A percentile compares a stretch with the other conserved stretches of the same genome.
phyloP scores from a whole-genome alignment of 2,113 vertebrate genomes.

The Natator depressus region DNA sequence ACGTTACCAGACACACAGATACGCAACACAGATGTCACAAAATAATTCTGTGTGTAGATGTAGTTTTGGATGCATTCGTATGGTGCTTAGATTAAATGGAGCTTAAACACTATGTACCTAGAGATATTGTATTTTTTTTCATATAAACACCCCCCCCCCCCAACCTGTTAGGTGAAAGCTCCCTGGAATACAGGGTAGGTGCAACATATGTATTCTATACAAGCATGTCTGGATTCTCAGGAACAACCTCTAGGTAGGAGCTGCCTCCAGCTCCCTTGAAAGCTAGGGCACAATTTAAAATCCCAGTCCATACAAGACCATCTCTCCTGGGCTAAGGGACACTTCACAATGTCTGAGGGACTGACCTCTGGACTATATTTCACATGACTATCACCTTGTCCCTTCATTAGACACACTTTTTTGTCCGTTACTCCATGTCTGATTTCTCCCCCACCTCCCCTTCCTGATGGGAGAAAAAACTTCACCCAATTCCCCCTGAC shows the following conservation, averaged over 20 bases:
- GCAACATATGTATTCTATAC: neutral
- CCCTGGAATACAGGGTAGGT: no score
- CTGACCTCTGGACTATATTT: neutral
- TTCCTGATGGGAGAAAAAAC: neutral
- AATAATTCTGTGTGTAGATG: neutral
- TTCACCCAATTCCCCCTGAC: neutral
- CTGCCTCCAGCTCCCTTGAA: neutral
- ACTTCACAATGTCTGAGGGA: neutral
- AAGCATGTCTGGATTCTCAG: neutral
- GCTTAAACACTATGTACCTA: no score
- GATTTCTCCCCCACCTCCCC: neutral
- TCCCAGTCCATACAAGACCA: no score
- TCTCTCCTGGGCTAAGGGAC: neutral
- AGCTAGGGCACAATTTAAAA: neutral
- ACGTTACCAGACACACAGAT: accelerated
- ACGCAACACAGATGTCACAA: neutral
- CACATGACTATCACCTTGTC: neutral
- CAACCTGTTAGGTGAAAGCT: no score
- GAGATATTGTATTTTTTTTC: no score
- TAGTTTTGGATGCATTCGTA: neutral
- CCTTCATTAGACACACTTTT: neutral
- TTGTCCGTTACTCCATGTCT: neutral
- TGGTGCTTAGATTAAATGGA: neutral
- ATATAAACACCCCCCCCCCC: no score
- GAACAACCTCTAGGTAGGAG: neutral